phyloP scores from a whole-genome alignment of 30 jellyfish, hydroid and myxozoan genomes.

The Aurelia aurita complex sp. Pacific region DNA sequence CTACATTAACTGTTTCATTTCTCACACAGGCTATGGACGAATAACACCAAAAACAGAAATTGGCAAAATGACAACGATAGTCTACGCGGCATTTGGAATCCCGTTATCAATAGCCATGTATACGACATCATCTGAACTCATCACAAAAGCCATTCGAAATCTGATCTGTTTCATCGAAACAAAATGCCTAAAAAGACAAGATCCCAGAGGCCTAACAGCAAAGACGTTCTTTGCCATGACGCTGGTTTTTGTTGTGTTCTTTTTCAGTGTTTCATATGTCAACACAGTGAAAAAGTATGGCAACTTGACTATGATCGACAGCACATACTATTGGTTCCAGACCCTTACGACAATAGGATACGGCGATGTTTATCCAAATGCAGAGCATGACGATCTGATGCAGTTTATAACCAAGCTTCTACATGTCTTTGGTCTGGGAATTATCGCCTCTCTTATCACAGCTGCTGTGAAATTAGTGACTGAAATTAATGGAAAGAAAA shows the following conservation, averaged over 20 bases:
- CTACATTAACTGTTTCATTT: too few species aligned
- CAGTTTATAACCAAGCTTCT: slow-evolving; percentile 5
- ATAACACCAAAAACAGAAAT: slow-evolving; percentile 42
- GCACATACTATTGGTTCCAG: slow-evolving; percentile 64
- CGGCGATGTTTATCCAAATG: slow-evolving; percentile 56
- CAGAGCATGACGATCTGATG: slow-evolving; percentile 26
- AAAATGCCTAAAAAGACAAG: not conserved
- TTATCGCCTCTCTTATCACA: slow-evolving; percentile 45
- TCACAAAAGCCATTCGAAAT: slow-evolving; percentile 12
- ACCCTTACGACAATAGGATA: slow-evolving; percentile 67
- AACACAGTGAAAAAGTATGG: slow-evolving; percentile 26
- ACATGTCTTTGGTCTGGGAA: slow-evolving; percentile 49
- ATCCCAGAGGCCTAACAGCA: not conserved
- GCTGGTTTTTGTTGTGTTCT: not conserved
- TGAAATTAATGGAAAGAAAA: slow-evolving; percentile 18
- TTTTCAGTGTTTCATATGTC: slow-evolving; percentile 3
- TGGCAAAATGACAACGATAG: slow-evolving; percentile 44
- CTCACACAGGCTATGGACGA: slow-evolving; percentile 34
- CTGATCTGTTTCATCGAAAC: slow-evolving; percentile 22
- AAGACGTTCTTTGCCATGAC: slow-evolving; percentile 11
- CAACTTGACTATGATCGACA: slow-evolving; percentile 30
- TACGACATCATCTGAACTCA: slow-evolving; percentile 35
- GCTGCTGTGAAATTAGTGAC: slow-evolving; percentile 13
- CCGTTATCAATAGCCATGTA: slow-evolving; percentile 49
- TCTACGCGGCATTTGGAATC: slow-evolving; percentile 48